Percentiles rank a stretch among this genome's conserved stretches.
Conservation (phyloP, 2,888 invertebrate species). For the Synanthedon andrenaeformis region DNA sequence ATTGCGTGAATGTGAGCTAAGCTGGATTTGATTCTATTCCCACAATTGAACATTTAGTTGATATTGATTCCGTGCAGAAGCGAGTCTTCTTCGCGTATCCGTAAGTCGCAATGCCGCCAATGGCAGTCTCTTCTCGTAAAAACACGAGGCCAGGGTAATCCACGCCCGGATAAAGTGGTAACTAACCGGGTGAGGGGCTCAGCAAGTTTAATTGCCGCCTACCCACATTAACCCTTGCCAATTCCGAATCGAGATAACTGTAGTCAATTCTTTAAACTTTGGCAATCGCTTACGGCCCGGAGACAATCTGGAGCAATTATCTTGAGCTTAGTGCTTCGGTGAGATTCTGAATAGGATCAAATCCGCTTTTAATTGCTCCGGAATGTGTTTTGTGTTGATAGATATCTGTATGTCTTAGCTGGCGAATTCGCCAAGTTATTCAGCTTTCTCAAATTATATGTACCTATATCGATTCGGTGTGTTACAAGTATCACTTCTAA, state of each 20-base stretch:
- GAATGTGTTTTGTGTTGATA: conserved; percentile 3
- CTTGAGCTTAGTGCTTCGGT: conserved; percentile 41
- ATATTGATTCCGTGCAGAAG: no score
- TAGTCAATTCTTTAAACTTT: conserved; percentile 60
- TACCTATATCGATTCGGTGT: no score
- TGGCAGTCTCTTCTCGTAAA: background rate
- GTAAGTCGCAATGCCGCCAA: no score
- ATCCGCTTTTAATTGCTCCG: conserved; percentile 35
- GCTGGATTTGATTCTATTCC: no score
- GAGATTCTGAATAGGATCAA: conserved; percentile 21
- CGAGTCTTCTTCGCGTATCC: no score
- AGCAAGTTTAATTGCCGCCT: conserved; percentile 56
- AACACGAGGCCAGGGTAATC: background rate
- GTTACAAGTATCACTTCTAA: no score
- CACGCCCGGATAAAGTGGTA: background rate
- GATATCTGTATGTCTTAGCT: background rate
- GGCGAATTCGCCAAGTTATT: background rate
- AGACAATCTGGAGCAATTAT: conserved; percentile 60
- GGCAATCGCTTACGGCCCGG: conserved; percentile 32
- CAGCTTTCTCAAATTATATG: no score
- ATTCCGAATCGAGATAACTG: conserved; percentile 44
- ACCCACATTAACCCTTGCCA: conserved; percentile 60
- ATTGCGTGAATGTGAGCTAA: no score
- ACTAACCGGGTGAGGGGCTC: conserved; percentile 23
- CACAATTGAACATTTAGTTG: no score